phyloP scores from a whole-genome alignment of 2,797 vertebrate genomes.

The Lutjanus campechanus region DNA sequence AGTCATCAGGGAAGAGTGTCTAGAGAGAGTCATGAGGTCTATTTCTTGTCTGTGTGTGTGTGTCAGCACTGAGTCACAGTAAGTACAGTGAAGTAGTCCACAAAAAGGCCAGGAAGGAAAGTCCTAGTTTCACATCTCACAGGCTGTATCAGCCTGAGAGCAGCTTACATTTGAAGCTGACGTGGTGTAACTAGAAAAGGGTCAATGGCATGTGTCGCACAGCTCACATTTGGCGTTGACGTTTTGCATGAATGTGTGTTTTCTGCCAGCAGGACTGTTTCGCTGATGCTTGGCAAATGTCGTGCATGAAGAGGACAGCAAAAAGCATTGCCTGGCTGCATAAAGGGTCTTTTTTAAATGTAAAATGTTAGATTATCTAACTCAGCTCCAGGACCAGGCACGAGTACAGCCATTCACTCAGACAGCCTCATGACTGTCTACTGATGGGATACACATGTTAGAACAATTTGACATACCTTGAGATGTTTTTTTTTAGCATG shows the following conservation, averaged over 20 bases:
- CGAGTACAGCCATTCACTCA: constrained; percentile 36
- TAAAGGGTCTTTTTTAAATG: constrained; percentile 29
- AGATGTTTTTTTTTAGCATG: not conserved
- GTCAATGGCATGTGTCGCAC: constrained; percentile 4
- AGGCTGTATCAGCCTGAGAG: constrained; percentile 22
- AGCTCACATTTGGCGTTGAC: constrained; percentile 32
- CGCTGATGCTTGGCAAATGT: constrained; percentile 41
- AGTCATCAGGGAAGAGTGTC: constrained; percentile 5
- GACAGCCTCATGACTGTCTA: constrained; percentile 35
- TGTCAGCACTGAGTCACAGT: constrained; percentile 30
- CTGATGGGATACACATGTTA: constrained; percentile 8
- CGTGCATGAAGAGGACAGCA: constrained; percentile 39
- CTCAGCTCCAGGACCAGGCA: constrained; percentile 14
- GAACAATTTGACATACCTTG: not conserved
- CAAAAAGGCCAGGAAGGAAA: not conserved
- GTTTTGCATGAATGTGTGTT: constrained; percentile 43
- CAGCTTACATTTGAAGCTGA: constrained; percentile 27
- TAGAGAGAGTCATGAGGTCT: not conserved
- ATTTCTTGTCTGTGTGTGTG: not conserved
- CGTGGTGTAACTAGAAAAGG: constrained; percentile 30
- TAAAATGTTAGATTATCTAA: constrained; percentile 51
- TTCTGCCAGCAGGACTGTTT: constrained; percentile 42
- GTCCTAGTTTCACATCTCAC: constrained; percentile 21
- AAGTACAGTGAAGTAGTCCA: constrained; percentile 1
- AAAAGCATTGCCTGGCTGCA: constrained; percentile 22